Percentiles rank a stretch among this genome's conserved stretches.
These are phyloP conservation scores for Antitype chi DNA, from an alignment of 2,888 invertebrate species.

Conservation along the genomic window DNA sequence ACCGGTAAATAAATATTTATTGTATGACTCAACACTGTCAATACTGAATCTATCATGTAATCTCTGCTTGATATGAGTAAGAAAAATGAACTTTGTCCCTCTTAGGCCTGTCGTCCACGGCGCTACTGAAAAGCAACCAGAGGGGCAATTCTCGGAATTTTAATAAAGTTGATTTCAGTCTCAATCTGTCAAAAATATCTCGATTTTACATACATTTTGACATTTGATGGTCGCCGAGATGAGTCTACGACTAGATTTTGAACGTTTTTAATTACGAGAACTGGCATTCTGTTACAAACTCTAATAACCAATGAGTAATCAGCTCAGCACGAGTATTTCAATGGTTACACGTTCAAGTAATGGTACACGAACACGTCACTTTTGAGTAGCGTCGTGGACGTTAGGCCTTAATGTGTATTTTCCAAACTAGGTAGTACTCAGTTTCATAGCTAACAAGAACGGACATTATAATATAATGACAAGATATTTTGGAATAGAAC, in stretches of 20 bases:
- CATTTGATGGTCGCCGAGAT: too few relatives aligned
- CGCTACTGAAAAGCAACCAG: not conserved
- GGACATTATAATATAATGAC: too few relatives aligned
- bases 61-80: not conserved
- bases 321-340: not conserved
- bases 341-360: too few relatives aligned
- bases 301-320: not conserved
- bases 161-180: too few relatives aligned
- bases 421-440: not conserved
- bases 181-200: too few relatives aligned
- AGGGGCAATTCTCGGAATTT: too few relatives aligned
- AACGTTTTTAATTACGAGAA: too few relatives aligned
- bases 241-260: too few relatives aligned
- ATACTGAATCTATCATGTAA: conserved; percentile 40
- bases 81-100: conserved; percentile 38
- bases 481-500: not conserved
- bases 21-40: conserved; percentile 46
- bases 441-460: conserved; percentile 1
- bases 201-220: too few relatives aligned
- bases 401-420: not conserved
- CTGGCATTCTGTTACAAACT: not conserved
- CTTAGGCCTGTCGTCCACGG: not conserved
- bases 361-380: not conserved
- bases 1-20: conserved; percentile 25
- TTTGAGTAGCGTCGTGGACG: not conserved